These are phyloP conservation scores for Oryzias melastigma DNA, from an alignment of 2,113 vertebrate genomes.

Conservation along the genomic window DNA sequence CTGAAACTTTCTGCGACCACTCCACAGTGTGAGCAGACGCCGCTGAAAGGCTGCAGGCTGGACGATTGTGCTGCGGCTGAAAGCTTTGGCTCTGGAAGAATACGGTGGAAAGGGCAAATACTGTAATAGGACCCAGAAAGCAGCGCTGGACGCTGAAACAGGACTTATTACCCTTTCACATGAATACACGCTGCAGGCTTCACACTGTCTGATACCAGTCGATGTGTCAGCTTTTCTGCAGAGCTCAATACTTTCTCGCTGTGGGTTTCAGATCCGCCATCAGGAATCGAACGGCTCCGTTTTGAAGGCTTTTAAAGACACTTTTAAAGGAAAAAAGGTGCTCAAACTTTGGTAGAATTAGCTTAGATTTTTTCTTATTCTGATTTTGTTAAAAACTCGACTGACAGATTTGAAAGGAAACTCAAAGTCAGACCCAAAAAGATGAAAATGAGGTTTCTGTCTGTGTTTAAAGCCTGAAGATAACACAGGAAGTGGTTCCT, in stretches of 20 bases:
- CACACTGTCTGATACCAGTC: constrained; percentile 16
- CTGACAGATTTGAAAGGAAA: too few relatives aligned
- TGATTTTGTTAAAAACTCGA: constrained; percentile 2
- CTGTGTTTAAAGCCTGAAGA: too few relatives aligned
- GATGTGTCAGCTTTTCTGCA: constrained; percentile 8
- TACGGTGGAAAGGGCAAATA: constrained; percentile 9
- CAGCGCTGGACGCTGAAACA: constrained; percentile 7
- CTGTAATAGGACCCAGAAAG: background rate
- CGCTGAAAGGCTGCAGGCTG: background rate
- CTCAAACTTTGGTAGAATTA: constrained; percentile 3
- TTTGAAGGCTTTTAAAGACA: constrained; percentile 3
- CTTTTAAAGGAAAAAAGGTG: background rate
- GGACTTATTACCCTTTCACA: constrained; percentile 33
- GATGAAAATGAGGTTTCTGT: background rate
- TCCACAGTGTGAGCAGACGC: too few relatives aligned
- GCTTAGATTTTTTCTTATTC: background rate
- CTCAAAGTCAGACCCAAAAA: background rate
- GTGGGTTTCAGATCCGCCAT: constrained; percentile 32
- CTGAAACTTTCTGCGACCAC: too few relatives aligned
- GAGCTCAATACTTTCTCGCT: constrained; percentile 37
- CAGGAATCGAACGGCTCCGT: constrained; percentile 16
- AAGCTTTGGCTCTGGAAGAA: background rate
- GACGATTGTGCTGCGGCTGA: background rate
- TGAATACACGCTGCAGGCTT: constrained; percentile 6
- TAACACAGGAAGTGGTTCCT: too few relatives aligned